These are phyloP conservation scores for Syngnathus rostellatus DNA, from an alignment of 2,797 vertebrate genomes.

Conservation along the genomic window DNA sequence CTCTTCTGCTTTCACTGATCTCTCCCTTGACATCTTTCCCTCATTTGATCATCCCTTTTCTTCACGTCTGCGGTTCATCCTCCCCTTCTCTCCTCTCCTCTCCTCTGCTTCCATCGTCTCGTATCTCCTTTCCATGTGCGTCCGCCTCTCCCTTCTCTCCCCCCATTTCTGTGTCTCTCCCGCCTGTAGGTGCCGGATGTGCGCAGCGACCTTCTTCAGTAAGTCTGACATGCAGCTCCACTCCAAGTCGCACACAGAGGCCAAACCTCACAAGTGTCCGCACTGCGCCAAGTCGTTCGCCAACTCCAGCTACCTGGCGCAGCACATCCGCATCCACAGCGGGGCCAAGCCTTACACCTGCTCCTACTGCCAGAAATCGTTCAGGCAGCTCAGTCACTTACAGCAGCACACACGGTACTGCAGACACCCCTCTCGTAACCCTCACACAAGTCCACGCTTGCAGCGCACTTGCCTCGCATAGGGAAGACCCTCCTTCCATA, in stretches of 20 bases:
- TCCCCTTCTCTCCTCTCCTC: conserved; percentile 27
- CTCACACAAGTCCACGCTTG: conserved; percentile 38
- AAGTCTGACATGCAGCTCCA: conserved; percentile 99
- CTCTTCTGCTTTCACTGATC: conserved; percentile 39
- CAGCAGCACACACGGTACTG: conserved; percentile 99
- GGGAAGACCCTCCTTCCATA: neutral
- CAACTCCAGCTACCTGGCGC: conserved; percentile 99
- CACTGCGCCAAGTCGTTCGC: conserved; percentile 99
- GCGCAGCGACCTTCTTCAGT: conserved; percentile 99
- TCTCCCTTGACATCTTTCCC: conserved; percentile 20
- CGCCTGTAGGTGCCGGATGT: conserved; percentile 97
- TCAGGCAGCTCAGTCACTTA: conserved; percentile 99
- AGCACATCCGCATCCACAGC: conserved; percentile 99
- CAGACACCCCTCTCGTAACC: conserved; percentile 34
- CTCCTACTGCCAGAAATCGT: conserved; percentile 99
- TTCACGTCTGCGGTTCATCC: conserved; percentile 26
- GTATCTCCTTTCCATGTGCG: conserved; percentile 21
- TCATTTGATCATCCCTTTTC: conserved; percentile 4
- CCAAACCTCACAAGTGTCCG: conserved; percentile 99
- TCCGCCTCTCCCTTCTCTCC: conserved; percentile 35
- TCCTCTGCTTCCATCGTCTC: conserved; percentile 18
- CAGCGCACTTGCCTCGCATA: neutral
- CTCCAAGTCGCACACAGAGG: conserved; percentile 99
- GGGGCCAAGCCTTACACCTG: conserved; percentile 99
- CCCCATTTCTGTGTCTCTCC: conserved; percentile 70